Base-by-base conservation (phyloP, 2,888 invertebrate genomes). In the Trachelus stipa region DNA sequence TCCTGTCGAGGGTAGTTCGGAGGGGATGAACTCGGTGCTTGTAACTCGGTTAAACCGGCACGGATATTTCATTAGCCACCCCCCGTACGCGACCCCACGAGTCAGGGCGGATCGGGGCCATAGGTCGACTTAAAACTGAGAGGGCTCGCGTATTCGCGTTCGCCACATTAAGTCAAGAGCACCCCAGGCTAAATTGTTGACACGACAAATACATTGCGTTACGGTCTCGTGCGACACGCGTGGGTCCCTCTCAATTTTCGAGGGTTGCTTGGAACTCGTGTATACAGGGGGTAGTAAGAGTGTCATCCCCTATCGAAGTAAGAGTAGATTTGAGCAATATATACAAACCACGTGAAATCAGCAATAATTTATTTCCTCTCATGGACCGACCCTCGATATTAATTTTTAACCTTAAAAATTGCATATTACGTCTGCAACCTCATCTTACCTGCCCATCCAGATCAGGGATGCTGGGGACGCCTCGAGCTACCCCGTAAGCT, bases 31-130 rank as follows among this genome's bases (percentile, higher is more conserved):
- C 81, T 82, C 79, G 79, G 78, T 75, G 78, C 73, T 75, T 82
- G 88, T 90, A 91, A 91, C 90, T 91, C 88, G 89, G 89, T 91
- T 91, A 91, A 90, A 91, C 84, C 88, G 87, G 89, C 88, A 90
- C 89, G 89, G 90, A 91, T 91, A 91, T 91, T 91, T 91, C 91
- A 91, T 91, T 91, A 91, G 89, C 88, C 85, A 80, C 85, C 35
- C 34, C 87, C 87, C 85, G 76, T 82, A 76, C 87, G 82, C 81
- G 75, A 71, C 77, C 75, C 76, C 75, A 68, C 75, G 73, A 56
- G 31, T 77, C 78, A 40, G 76, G 79, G 80, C 76, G 78, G 81
- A 74, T 81, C 83, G 40, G 23, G 73, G 69, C 30, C 76, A 35
- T 37, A 76, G 31, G 73, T 75, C 69, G 71, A 56, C 73, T 40